These are phyloP conservation scores for Cerastis leucographa DNA, from an alignment of 2,888 invertebrate species.

Conservation along the genomic window DNA sequence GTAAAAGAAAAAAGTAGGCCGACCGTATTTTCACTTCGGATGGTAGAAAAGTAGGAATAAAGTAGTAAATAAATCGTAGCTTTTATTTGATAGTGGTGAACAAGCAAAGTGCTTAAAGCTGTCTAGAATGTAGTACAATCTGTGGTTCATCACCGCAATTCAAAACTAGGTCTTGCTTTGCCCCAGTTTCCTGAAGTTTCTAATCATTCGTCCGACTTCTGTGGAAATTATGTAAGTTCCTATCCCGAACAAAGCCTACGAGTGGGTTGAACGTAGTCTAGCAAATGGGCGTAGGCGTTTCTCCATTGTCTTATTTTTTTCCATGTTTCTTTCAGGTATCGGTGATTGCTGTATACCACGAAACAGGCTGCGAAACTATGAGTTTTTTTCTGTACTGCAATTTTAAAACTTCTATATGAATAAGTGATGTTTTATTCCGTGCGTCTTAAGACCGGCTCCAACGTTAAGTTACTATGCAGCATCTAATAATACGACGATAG, in stretches of 20 bases:
- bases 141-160: conserved; percentile 52
- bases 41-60: conserved; percentile 24
- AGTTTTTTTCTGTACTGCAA: conserved; percentile 39
- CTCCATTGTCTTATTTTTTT: conserved; percentile 64
- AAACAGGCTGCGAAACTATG: conserved; percentile 37
- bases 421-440: conserved; percentile 30
- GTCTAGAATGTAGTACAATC: conserved; percentile 37
- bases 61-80: conserved; percentile 26
- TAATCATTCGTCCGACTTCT: conserved; percentile 57
- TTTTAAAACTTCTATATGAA: conserved; percentile 25
- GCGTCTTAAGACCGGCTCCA: conserved; percentile 37
- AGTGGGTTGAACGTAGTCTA: conserved; percentile 48
- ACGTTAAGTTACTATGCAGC: conserved; percentile 45
- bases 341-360: conserved; percentile 31
- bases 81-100: conserved; percentile 39
- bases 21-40: conserved; percentile 47
- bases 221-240: conserved; percentile 59
- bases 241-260: conserved; percentile 53
- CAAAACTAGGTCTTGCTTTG: conserved; percentile 53
- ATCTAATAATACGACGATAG: conserved; percentile 47
- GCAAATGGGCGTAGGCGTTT: conserved; percentile 61
- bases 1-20: conserved; percentile 58
- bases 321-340: conserved; percentile 39
- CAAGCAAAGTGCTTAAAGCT: conserved; percentile 45
- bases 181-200: conserved; percentile 62